phyloP scores from a whole-genome alignment of 2,113 vertebrate species.

The Albula goreensis region DNA sequence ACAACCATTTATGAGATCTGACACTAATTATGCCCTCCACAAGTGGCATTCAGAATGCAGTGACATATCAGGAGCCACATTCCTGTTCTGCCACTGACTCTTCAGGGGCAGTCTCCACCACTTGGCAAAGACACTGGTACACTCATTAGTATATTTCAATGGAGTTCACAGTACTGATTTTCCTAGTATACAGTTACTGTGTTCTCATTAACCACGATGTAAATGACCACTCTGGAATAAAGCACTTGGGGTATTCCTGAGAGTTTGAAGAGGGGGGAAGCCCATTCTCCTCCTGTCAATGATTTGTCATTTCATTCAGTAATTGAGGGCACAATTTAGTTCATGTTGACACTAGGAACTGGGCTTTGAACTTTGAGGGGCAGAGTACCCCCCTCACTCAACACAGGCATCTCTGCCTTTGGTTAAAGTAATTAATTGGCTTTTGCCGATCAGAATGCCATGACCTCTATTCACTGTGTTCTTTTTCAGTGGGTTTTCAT shows the following conservation, averaged over 20 bases:
- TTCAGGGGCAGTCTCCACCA: neutral
- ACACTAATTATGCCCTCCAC: conserved; percentile 25
- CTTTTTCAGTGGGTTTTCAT: conserved; percentile 11
- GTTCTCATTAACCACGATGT: conserved; percentile 26
- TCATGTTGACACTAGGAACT: conserved; percentile 10
- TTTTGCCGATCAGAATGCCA: neutral
- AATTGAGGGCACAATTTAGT: conserved; percentile 14
- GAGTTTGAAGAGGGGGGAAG: conserved; percentile 1
- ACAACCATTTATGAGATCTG: conserved; percentile 6
- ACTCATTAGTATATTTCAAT: conserved; percentile 10
- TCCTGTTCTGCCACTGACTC: conserved; percentile 6
- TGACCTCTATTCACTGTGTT: neutral
- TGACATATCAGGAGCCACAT: conserved; percentile 11
- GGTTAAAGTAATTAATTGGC: conserved; percentile 7
- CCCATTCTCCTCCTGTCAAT: conserved; percentile 12
- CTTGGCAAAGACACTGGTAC: conserved; percentile 4
- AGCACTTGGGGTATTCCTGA: neutral
- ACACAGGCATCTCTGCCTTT: conserved; percentile 13
- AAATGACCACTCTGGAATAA: conserved; percentile 17
- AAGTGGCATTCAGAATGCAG: conserved; percentile 7
- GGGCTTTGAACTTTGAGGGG: conserved; percentile 7
- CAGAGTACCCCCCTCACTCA: conserved; percentile 14
- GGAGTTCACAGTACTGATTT: neutral
- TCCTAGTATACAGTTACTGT: conserved; percentile 15
- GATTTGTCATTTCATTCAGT: neutral